Percentiles rank a stretch among this genome's conserved stretches.
Conservation (phyloP, 1,140 invertebrate species). For the Branchinecta lynchi region DNA sequence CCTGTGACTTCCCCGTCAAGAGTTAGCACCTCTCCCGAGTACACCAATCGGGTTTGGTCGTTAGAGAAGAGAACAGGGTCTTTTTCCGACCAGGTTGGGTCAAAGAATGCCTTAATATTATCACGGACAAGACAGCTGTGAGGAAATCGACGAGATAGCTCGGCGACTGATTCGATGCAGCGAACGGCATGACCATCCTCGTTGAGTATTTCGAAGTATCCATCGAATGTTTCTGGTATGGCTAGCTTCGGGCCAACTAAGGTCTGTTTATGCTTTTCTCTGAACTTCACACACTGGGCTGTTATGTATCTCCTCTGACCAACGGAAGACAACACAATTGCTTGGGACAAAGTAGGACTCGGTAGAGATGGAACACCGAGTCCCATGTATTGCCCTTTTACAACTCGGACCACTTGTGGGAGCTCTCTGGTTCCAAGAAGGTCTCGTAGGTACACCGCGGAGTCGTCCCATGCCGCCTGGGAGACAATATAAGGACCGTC, state of each 20-base stretch:
- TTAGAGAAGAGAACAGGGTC: constrained; percentile 36
- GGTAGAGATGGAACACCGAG: constrained; percentile 69
- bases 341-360: constrained; percentile 62
- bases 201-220: constrained; percentile 83
- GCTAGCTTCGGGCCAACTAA: constrained; percentile 63
- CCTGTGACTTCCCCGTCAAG: constrained; percentile 50
- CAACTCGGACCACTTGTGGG: constrained; percentile 71
- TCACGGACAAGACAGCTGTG: constrained; percentile 70
- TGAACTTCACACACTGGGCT: constrained; percentile 71
- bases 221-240: constrained; percentile 74
- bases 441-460: constrained; percentile 46
- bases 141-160: constrained; percentile 57
- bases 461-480: background rate
- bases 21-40: constrained; percentile 62
- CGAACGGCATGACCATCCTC: constrained; percentile 77
- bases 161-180: constrained; percentile 70
- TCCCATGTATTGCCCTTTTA: constrained; percentile 77
- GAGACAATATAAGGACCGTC: background rate
- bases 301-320: constrained; percentile 48
- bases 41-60: constrained; percentile 52
- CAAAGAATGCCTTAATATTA: constrained; percentile 53
- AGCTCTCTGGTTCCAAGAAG: constrained; percentile 51
- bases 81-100: constrained; percentile 24
- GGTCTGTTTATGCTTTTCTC: constrained; percentile 56
- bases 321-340: constrained; percentile 62